phyloP scores from a whole-genome alignment of 2,113 vertebrate genomes.

The Nanger granti region DNA sequence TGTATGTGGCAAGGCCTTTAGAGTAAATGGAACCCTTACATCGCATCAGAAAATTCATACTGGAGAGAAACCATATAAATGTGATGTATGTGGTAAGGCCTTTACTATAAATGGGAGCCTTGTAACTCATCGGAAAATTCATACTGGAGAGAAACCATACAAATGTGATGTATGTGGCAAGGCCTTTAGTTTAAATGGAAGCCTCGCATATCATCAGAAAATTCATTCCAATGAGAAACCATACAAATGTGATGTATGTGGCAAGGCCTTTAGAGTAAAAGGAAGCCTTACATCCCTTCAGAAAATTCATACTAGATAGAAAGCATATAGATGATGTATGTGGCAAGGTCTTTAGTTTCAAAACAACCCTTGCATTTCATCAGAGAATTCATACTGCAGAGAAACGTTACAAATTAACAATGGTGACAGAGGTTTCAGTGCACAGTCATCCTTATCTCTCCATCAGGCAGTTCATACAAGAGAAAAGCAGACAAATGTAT shows the following conservation, averaged over 20 bases:
- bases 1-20: neutral
- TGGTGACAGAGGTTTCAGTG: neutral
- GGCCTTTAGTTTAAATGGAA: neutral
- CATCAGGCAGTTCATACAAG: neutral
- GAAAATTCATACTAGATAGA: neutral
- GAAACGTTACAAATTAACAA: neutral
- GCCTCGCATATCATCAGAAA: neutral
- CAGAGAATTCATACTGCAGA: neutral
- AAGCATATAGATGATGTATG: neutral
- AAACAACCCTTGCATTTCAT: neutral
- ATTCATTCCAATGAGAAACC: neutral
- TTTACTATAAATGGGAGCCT: neutral
- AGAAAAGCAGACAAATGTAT: neutral
- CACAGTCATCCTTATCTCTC: neutral
- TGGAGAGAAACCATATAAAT: neutral
- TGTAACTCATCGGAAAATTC: neutral
- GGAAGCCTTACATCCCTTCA: neutral
- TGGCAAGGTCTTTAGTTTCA: neutral
- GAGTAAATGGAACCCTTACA: neutral
- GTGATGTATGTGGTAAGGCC: neutral
- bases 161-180: neutral
- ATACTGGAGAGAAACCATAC: neutral
- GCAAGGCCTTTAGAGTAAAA: neutral
- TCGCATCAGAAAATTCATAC: neutral
- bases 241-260: neutral